Evolutionary conservation across 2,888 invertebrate genomes (phyloP), one percentile per base, ranked within the genome.

Genomic region (Ctena decussata): DNA sequence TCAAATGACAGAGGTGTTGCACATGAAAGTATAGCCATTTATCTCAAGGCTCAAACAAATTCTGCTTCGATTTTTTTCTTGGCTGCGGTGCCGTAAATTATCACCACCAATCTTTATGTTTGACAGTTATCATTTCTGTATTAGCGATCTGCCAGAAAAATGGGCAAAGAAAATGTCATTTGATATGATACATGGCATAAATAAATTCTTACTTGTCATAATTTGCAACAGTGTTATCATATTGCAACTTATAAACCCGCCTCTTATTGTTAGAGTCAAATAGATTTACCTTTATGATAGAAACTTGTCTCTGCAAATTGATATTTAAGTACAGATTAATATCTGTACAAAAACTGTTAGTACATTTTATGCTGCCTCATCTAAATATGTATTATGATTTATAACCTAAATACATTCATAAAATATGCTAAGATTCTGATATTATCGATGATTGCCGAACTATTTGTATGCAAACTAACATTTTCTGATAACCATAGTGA

Each of bases 311-410:
- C 65, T 65, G 6, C 35, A 65, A 65, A 65, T 65, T 65, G 65
- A 65, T 65, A 65, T 65, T 65, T 65, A 65, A 65, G 24, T 6
- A 35, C 35, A 65, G 65, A 65, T 65, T 65, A 65, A 65, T 65
- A 65, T 65, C 65, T 65, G 11, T n/a, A 21, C 5, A 2, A 24
- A 8, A 65, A 65, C 65, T 65, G 35, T 65, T 65, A 65, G 65
- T 65, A 65, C 32, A 12, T 65, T 65, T 65, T 65, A 65, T 65
- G 35, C 27, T 30, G 18, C 65, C 65, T 65, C 65, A 65, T 65
- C 65, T 65, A 24, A 65, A 65, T 65, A 65, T 11, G 65, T 35
- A 27, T 53, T 35, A 65, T 65, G 65, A 65, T 65, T 65, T 65
- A 65, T 35, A 65, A 65, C 65, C 5, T 35, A 11, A 35, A 65